Conservation (phyloP, 2,797 vertebrate species). For the Sebastes steindachneri region DNA sequence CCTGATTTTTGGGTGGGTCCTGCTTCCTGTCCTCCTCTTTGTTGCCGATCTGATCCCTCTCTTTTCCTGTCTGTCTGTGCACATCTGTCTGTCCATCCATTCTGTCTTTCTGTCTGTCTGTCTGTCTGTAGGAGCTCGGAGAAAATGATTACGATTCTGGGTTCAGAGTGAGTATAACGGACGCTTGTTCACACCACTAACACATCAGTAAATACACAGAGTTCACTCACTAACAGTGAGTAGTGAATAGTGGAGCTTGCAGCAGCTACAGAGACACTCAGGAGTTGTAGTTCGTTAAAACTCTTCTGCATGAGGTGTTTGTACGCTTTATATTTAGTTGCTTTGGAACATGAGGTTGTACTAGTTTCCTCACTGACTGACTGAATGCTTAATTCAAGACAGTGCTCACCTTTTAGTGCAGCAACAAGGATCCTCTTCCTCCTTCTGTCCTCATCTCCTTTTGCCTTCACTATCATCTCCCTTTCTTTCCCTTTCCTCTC, state of each 20-base stretch:
- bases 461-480: background rate
- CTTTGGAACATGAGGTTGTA: background rate
- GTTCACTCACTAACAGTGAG: background rate
- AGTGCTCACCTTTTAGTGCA: background rate
- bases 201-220: background rate
- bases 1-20: background rate
- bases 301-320: background rate
- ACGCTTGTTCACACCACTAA: slow-evolving; percentile 18
- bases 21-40: slow-evolving; percentile 28
- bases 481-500: background rate
- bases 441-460: background rate
- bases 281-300: background rate
- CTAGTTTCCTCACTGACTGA: background rate
- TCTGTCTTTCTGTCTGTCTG: slow-evolving; percentile 41
- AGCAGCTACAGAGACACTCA: background rate
- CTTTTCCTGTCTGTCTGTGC: slow-evolving; percentile 58
- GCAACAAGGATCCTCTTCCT: background rate
- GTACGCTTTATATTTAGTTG: background rate
- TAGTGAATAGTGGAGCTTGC: background rate
- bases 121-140: slow-evolving; percentile 76
- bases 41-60: slow-evolving; percentile 52
- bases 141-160: slow-evolving; percentile 76
- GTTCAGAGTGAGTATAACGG: slow-evolving; percentile 83
- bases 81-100: slow-evolving; percentile 38
- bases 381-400: background rate